Conservation (phyloP, 2,888 invertebrate species). For the Ophion slaviceki region DNA sequence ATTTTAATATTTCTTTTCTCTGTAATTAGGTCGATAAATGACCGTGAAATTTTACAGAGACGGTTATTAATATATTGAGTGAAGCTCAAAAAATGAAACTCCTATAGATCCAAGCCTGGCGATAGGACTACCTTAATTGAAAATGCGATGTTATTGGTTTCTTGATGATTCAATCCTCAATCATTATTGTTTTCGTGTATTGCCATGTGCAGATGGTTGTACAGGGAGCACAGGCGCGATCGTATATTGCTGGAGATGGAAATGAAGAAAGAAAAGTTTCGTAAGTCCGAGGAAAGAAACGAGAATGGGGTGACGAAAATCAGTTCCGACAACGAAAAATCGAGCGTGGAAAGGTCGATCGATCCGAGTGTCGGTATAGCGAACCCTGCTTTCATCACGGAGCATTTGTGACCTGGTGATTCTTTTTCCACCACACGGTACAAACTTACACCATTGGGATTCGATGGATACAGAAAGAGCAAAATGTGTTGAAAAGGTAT, state of each 20-base stretch:
- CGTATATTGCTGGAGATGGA: constrained; percentile 71
- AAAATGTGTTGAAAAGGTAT: constrained; percentile 48
- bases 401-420: constrained; percentile 73
- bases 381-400: constrained; percentile 83
- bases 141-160: too few relatives aligned
- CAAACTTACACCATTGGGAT: constrained; percentile 62
- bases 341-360: constrained; percentile 77
- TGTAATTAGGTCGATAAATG: too few relatives aligned
- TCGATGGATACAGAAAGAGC: constrained; percentile 31
- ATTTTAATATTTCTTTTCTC: too few relatives aligned
- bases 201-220: constrained; percentile 86
- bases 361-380: constrained; percentile 84
- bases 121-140: too few relatives aligned
- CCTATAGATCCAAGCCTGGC: too few relatives aligned
- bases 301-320: constrained; percentile 69
- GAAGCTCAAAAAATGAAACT: too few relatives aligned
- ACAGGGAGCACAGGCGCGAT: constrained; percentile 88
- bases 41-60: too few relatives aligned
- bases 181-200: background rate
- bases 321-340: constrained; percentile 69
- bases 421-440: constrained; percentile 41
- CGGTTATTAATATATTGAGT: too few relatives aligned
- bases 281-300: constrained; percentile 82
- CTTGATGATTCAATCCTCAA: background rate
- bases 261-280: constrained; percentile 71